A percentile compares a stretch with the other conserved stretches of the same genome.
Conservation (phyloP, 23 tunicate species). For the Trididemnum clinides region DNA sequence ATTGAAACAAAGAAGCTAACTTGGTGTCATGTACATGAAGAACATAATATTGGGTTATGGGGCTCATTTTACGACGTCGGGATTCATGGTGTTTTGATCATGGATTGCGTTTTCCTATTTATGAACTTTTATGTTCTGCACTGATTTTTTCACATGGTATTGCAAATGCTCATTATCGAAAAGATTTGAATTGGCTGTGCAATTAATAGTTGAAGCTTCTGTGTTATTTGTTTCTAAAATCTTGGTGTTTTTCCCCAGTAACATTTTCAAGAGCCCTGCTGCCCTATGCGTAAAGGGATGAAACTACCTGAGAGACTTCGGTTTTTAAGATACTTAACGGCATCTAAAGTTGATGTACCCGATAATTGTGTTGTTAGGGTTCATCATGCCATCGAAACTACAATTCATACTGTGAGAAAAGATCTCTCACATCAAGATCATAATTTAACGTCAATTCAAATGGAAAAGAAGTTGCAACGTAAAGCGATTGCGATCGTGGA, state of each 20-base stretch:
- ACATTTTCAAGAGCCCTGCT: too few relatives aligned
- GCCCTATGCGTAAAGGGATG: too few relatives aligned
- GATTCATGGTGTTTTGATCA: not conserved
- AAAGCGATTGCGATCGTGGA: conserved; percentile 43
- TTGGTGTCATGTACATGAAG: too few relatives aligned
- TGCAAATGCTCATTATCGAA: not conserved
- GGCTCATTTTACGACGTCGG: too few relatives aligned
- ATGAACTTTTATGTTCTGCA: not conserved
- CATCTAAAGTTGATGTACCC: too few relatives aligned
- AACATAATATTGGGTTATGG: too few relatives aligned
- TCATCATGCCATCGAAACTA: conserved; percentile 51
- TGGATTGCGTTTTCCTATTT: not conserved
- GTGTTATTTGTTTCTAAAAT: too few relatives aligned
- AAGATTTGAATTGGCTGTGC: too few relatives aligned
- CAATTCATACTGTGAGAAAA: not conserved
- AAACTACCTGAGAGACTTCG: too few relatives aligned
- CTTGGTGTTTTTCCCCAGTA: not conserved
- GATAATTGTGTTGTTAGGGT: conserved; percentile 5
- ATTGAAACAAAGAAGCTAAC: too few relatives aligned
- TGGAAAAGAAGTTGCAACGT: conserved; percentile 9
- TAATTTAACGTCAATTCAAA: not conserved
- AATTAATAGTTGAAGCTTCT: too few relatives aligned
- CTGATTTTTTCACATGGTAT: not conserved
- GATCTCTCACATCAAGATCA: not conserved
- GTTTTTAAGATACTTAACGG: too few relatives aligned